phyloP scores from a whole-genome alignment of 2,113 vertebrate genomes.

The Cynoglossus semilaevis region DNA sequence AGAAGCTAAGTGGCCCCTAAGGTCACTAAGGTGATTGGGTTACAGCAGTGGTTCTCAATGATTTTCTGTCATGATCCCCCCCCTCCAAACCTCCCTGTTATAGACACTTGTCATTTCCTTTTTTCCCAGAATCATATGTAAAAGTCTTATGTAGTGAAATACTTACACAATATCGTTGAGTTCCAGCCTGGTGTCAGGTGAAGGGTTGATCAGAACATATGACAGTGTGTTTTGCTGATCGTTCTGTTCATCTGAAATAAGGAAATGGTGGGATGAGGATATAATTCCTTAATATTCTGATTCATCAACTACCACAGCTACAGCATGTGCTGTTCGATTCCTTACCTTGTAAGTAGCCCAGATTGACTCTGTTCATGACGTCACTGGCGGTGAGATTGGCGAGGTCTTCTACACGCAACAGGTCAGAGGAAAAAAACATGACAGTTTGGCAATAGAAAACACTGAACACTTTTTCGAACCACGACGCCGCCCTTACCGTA shows the following conservation, averaged over 20 bases:
- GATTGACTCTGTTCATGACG: conserved; percentile 98
- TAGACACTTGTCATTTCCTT: too few species aligned
- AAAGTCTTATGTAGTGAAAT: too few species aligned
- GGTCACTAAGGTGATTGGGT: too few species aligned
- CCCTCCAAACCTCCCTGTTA: background rate
- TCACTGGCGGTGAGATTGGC: conserved; percentile 96
- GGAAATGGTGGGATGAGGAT: background rate
- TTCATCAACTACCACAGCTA: too few species aligned
- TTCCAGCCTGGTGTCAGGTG: conserved; percentile 90
- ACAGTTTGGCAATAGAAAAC: background rate
- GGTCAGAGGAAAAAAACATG: conserved; percentile 49
- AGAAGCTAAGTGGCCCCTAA: too few species aligned
- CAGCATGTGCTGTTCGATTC: conserved; percentile 26
- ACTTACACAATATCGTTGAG: conserved; percentile 94
- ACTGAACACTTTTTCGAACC: background rate
- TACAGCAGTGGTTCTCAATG: too few species aligned
- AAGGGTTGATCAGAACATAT: conserved; percentile 93
- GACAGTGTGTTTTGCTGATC: conserved; percentile 93
- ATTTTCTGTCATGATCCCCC: too few species aligned
- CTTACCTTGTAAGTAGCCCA: conserved; percentile 96
- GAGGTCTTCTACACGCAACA: conserved; percentile 83
- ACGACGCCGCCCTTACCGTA: conserved; percentile 78
- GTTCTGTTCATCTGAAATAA: conserved; percentile 90
- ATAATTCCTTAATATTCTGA: too few species aligned
- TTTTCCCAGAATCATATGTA: too few species aligned